phyloP scores from a whole-genome alignment of 2,888 invertebrate species.

The Serrognathus titanus region DNA sequence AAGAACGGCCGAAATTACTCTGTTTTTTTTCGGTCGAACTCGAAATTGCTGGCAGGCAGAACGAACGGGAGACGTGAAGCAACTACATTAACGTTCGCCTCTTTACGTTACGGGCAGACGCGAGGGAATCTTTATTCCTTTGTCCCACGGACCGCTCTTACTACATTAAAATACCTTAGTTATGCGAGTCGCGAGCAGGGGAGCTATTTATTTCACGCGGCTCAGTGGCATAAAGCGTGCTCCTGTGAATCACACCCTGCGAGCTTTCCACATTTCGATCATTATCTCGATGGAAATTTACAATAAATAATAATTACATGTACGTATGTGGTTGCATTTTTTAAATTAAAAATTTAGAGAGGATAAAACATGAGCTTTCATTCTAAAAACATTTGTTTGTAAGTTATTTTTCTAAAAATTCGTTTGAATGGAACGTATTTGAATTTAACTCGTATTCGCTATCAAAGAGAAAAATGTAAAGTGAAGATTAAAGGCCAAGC shows the following conservation, averaged over 20 bases:
- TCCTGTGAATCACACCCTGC: conserved; percentile 14
- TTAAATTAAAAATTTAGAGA: too few species aligned
- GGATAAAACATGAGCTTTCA: too few species aligned
- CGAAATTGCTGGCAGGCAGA: conserved; percentile 15
- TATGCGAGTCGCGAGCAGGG: conserved; percentile 27
- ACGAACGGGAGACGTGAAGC: conserved; percentile 9
- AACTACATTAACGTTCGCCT: conserved; percentile 22
- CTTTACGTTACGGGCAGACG: conserved; percentile 23
- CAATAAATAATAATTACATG: neutral
- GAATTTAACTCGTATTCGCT: too few species aligned
- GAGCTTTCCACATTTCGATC: neutral
- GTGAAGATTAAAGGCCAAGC: too few species aligned
- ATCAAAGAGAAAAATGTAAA: too few species aligned
- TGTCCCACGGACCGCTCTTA: conserved; percentile 30
- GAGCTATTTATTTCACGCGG: conserved; percentile 30
- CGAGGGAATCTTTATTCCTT: conserved; percentile 28
- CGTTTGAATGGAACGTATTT: too few species aligned
- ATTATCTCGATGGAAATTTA: conserved; percentile 2
- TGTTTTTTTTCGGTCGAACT: conserved; percentile 6
- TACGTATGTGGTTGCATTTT: too few species aligned
- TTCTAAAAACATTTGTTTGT: too few species aligned
- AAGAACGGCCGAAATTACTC: neutral
- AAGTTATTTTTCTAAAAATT: too few species aligned
- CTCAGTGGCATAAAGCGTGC: conserved; percentile 16
- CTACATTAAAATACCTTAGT: conserved; percentile 35